Base-by-base conservation (phyloP, 2,888 invertebrate species). In the Chloromyia formosa region DNA sequence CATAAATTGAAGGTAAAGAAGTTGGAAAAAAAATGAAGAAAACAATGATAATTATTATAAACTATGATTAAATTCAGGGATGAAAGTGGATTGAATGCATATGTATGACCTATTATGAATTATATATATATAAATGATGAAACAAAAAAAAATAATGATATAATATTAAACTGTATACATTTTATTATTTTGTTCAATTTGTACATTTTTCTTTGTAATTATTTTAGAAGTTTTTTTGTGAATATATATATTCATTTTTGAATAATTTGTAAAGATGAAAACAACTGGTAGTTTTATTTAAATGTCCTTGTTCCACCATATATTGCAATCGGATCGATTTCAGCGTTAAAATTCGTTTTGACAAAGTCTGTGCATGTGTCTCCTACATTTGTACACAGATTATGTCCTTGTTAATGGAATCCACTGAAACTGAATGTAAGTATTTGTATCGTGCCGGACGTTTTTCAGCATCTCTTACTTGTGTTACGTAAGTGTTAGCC, bases 21-120 rank as follows among this genome's bases (percentile, higher is more conserved):
- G 18, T 20, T 60, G 40, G 10, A 62, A 18, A 62, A 12, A 23
- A 12, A 22, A 18, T 60, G 10, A 60, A n/a, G 27, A 60, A n/a
- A 23, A 62, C 40, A 40, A 62, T 42, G 62, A 62, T 62, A 12
- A 66, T 49, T 40, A 66, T 49, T 22, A 66, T 5, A 23, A 54
- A 62, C 54, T 75, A 75, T 66, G 72, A 75, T 75, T 23, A 20
- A 75, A 75, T 75, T 75, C 75, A 75, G 75, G 75, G 75, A 75
- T 75, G 75, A 75, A 75, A 71, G 75, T 71, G 74, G 68, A 54
- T 73, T 49, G 75, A 58, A 69, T 74, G 75, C 56, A 58, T n/a
- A n/a, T 74, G 75, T 56, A 66, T 49, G 66, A 49, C 27, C 27
- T 35, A 35, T 35, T 35, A 35, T 35, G 27, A 35, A 35, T 35